A percentile compares a stretch with the other conserved stretches of the same genome.
Evolutionary conservation across 2,888 invertebrate species (phyloP).

Genomic region (Drosophila lacicola): DNA sequence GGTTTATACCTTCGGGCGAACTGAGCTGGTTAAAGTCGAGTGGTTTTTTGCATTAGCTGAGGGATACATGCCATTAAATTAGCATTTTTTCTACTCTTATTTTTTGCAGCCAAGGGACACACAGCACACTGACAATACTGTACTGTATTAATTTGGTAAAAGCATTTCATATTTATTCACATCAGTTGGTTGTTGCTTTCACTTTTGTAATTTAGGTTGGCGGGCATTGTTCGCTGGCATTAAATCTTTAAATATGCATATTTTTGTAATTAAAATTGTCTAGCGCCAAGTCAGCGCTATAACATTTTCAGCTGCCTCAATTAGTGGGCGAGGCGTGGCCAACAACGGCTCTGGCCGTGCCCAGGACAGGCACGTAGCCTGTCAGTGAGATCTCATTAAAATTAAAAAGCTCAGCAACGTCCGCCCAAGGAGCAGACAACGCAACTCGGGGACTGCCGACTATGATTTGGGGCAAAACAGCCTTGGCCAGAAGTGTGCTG

Average conservation of each 20-base stretch:
- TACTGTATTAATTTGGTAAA: conserved; percentile 1
- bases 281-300: conserved; percentile 64
- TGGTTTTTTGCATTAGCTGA: conserved; percentile 41
- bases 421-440: conserved; percentile 38
- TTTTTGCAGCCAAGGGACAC: background rate
- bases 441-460: conserved; percentile 23
- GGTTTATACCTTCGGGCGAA: conserved; percentile 46
- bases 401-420: conserved; percentile 72
- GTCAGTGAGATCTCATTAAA: conserved; percentile 78
- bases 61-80: conserved; percentile 52
- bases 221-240: conserved; percentile 54
- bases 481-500: conserved; percentile 40
- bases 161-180: conserved; percentile 25
- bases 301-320: conserved; percentile 74
- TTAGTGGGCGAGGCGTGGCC: conserved; percentile 72
- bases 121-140: background rate
- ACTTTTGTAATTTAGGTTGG: conserved; percentile 39
- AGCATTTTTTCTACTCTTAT: conserved; percentile 38
- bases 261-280: conserved; percentile 74
- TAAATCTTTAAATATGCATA: conserved; percentile 74
- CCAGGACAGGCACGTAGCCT: conserved; percentile 59
- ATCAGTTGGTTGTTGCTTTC: conserved; percentile 22
- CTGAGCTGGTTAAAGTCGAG: conserved; percentile 19
- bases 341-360: conserved; percentile 40
- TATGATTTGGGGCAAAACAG: conserved; percentile 32